phyloP scores from a whole-genome alignment of 1,140 invertebrate species.

The Brachystomella parvula region DNA sequence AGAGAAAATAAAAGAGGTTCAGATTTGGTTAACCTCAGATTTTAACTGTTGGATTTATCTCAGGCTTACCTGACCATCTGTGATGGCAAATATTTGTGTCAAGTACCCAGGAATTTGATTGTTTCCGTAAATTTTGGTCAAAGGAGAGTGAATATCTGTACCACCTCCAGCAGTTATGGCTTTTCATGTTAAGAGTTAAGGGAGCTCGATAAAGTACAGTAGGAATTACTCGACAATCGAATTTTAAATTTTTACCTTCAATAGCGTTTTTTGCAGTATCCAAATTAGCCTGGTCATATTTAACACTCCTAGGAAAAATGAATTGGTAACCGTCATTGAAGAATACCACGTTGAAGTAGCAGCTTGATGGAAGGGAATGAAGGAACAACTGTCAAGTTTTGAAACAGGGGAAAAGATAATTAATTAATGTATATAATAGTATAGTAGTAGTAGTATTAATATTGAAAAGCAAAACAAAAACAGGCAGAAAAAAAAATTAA shows the following conservation, averaged over 20 bases:
- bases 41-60: background rate
- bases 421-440: background rate
- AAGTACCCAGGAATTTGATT: conserved; percentile 38
- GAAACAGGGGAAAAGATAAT: background rate
- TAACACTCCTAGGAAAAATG: conserved; percentile 24
- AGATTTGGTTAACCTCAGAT: background rate
- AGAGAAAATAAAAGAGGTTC: conserved; percentile 35
- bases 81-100: conserved; percentile 42
- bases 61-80: conserved; percentile 41
- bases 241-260: conserved; percentile 6
- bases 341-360: conserved; percentile 33
- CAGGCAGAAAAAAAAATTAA: background rate
- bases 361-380: conserved; percentile 29
- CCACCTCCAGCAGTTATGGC: conserved; percentile 41
- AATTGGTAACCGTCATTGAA: conserved; percentile 25
- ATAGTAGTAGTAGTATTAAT: background rate
- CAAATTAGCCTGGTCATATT: conserved; percentile 27
- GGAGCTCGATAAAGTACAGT: conserved; percentile 15
- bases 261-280: conserved; percentile 16
- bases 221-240: background rate
- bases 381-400: conserved; percentile 32
- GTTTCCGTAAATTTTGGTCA: conserved; percentile 39
- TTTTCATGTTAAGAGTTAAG: conserved; percentile 9
- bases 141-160: conserved; percentile 42
- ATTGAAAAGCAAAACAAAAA: too few species aligned